Conservation (phyloP, 2,797 vertebrate genomes). For the Gobio occitaniae region DNA sequence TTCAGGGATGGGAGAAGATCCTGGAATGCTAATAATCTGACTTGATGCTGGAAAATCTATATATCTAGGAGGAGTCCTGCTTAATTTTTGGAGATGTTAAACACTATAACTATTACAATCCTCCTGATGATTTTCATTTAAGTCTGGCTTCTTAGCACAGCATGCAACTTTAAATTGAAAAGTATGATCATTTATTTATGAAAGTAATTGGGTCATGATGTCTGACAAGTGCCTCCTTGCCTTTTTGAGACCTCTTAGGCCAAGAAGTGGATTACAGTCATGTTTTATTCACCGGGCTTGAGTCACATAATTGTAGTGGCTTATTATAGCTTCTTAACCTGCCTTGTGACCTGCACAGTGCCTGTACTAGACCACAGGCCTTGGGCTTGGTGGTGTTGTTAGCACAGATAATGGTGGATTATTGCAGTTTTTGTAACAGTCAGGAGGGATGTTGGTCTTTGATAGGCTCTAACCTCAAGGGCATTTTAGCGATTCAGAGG, state of each 20-base stretch:
- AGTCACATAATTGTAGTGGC: constrained; percentile 54
- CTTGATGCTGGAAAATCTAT: constrained; percentile 22
- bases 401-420: constrained; percentile 30
- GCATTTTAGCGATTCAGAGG: background rate
- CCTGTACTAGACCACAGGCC: constrained; percentile 7
- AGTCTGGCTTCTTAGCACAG: constrained; percentile 82
- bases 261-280: constrained; percentile 79
- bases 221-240: constrained; percentile 85
- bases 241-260: constrained; percentile 80
- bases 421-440: constrained; percentile 28
- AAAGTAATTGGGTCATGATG: constrained; percentile 85
- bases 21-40: constrained; percentile 48
- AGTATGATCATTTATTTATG: constrained; percentile 88
- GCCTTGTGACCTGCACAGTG: constrained; percentile 33
- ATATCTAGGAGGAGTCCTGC: background rate
- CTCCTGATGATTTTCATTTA: constrained; percentile 83
- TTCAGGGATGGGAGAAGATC: constrained; percentile 41
- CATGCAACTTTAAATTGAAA: constrained; percentile 86
- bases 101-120: constrained; percentile 67
- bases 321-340: constrained; percentile 59
- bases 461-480: constrained; percentile 1
- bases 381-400: constrained; percentile 19
- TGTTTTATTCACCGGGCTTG: constrained; percentile 86
- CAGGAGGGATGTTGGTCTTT: constrained; percentile 7
- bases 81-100: constrained; percentile 1